phyloP scores from a whole-genome alignment of 2,888 invertebrate genomes.

The Antheraea yamamai region DNA sequence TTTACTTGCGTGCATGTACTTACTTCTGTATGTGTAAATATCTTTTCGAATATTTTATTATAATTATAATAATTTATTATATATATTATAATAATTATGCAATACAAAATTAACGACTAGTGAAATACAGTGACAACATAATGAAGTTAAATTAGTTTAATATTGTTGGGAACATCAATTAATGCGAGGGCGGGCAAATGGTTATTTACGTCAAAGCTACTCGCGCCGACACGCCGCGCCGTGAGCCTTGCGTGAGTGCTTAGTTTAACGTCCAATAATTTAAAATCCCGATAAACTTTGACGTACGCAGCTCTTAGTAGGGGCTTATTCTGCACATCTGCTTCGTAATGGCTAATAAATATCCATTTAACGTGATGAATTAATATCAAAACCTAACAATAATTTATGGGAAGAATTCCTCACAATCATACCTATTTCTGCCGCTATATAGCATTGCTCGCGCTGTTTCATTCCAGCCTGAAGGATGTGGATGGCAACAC shows the following conservation, averaged over 20 bases:
- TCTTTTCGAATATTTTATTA: background rate
- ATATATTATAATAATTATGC: constrained; percentile 31
- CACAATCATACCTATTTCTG: too few species aligned
- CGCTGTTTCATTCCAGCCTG: too few species aligned
- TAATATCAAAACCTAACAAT: background rate
- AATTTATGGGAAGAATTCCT: background rate
- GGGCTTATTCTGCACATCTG: background rate
- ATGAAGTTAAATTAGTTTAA: constrained; percentile 63
- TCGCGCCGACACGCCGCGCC: constrained; percentile 1
- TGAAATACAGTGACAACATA: constrained; percentile 55
- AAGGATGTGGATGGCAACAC: too few species aligned
- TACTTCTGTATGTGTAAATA: background rate
- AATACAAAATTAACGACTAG: constrained; percentile 51
- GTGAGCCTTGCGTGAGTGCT: constrained; percentile 43
- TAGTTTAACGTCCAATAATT: constrained; percentile 53
- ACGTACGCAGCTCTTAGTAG: background rate
- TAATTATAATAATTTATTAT: too few species aligned
- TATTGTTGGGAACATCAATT: constrained; percentile 64
- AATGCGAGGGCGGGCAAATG: constrained; percentile 40
- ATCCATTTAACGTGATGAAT: background rate
- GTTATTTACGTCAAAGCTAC: constrained; percentile 49
- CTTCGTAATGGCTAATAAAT: background rate
- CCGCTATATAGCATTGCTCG: too few species aligned
- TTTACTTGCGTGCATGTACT: background rate
- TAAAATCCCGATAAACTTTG: constrained; percentile 32